Conservation (phyloP, 2,113 vertebrate species). For the Ictalurus punctatus region DNA sequence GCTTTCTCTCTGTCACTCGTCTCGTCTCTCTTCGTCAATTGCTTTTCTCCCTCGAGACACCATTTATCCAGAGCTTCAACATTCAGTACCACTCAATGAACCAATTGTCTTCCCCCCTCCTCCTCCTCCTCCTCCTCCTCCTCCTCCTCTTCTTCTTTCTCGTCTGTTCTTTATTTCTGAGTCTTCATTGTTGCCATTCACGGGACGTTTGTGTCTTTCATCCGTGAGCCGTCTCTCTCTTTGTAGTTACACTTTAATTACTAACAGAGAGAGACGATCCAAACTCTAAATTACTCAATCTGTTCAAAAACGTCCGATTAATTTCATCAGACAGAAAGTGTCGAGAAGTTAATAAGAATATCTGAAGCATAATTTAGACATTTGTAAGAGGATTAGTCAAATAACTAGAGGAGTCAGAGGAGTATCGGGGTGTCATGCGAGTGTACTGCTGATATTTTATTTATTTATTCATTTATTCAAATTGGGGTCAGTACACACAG, state of each 20-base stretch:
- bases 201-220: background rate
- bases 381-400: background rate
- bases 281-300: background rate
- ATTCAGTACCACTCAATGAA: constrained; percentile 11
- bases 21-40: background rate
- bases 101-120: background rate
- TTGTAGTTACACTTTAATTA: constrained; percentile 5
- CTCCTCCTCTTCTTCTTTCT: background rate
- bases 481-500: background rate
- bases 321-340: background rate
- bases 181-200: background rate
- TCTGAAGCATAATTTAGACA: background rate
- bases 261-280: background rate
- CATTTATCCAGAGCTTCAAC: constrained; percentile 4
- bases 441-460: background rate
- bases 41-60: background rate
- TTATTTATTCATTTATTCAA: constrained; percentile 8
- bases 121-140: background rate
- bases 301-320: background rate
- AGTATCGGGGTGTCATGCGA: background rate
- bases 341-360: background rate
- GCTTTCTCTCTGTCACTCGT: background rate
- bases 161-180: background rate
- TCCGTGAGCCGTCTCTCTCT: background rate
- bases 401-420: background rate